Percentiles rank a stretch among this genome's conserved stretches.
Evolutionary conservation across 2,888 invertebrate species (phyloP).

Genomic region (Drosophila yooni): DNA sequence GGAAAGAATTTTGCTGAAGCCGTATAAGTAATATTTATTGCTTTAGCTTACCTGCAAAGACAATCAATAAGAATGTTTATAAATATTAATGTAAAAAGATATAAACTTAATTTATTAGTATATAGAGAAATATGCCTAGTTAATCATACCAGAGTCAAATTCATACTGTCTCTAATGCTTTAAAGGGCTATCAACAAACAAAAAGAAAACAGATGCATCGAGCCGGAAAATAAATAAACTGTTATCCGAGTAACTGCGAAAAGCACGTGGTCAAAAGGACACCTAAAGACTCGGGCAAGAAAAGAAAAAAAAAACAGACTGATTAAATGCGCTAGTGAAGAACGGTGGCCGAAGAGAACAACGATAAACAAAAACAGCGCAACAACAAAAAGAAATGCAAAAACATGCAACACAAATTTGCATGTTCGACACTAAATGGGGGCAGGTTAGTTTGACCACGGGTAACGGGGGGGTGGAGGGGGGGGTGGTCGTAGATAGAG

Average conservation of each 20-base stretch:
- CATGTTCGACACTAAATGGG: constrained; percentile 73
- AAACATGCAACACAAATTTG: constrained; percentile 68
- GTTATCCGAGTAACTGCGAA: constrained; percentile 15
- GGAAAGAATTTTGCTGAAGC: background rate
- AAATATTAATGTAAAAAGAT: background rate
- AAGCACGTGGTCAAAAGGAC: background rate
- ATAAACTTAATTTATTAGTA: background rate
- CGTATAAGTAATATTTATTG: background rate
- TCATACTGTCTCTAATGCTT: background rate
- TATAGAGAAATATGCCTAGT: background rate
- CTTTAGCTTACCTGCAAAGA: constrained; percentile 64
- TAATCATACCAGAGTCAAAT: background rate
- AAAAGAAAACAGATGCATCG: constrained; percentile 33
- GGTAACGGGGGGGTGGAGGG: background rate
- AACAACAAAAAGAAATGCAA: constrained; percentile 14
- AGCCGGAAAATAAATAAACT: constrained; percentile 54
- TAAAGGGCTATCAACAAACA: too few species aligned
- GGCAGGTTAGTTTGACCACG: constrained; percentile 34
- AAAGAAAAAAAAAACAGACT: constrained; percentile 25
- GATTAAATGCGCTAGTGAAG: constrained; percentile 17
- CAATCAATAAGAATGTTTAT: constrained; percentile 12
- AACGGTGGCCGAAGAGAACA: constrained; percentile 15
- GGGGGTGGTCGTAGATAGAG: background rate
- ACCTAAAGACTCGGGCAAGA: background rate
- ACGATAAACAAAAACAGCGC: constrained; percentile 5